These are phyloP conservation scores for Brevimyrus niger DNA, from an alignment of 2,113 vertebrate species.

Conservation along the genomic window DNA sequence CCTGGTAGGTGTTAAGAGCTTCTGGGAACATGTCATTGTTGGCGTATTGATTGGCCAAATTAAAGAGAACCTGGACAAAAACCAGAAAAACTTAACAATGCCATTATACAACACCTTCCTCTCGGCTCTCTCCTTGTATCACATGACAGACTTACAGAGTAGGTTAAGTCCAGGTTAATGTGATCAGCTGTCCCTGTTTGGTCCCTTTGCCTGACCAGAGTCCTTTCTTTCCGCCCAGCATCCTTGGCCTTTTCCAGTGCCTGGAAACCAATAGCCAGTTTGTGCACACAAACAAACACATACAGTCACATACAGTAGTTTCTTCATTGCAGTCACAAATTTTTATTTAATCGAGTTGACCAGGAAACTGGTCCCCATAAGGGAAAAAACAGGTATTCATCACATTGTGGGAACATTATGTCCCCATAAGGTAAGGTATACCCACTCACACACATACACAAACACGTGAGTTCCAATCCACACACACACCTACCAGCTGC, in stretches of 20 bases:
- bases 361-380: no score
- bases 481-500: slow-evolving; percentile 66
- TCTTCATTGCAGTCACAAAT: no score
- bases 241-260: slow-evolving; percentile 95
- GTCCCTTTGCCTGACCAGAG: slow-evolving; percentile 80
- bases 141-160: slow-evolving; percentile 71
- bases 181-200: slow-evolving; percentile 70
- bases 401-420: no score
- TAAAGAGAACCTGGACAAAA: slow-evolving; percentile 81
- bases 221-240: slow-evolving; percentile 84
- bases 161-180: slow-evolving; percentile 87
- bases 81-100: slow-evolving; percentile 1
- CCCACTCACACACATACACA: not conserved
- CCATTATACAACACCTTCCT: not conserved
- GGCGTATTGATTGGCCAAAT: slow-evolving; percentile 86
- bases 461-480: not conserved
- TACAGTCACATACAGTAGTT: not conserved
- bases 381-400: no score
- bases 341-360: no score
- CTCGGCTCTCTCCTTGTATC: not conserved
- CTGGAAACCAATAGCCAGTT: slow-evolving; percentile 37
- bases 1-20: slow-evolving; percentile 88
- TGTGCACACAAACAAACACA: not conserved
- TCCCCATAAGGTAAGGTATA: no score
- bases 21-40: slow-evolving; percentile 95